These are phyloP conservation scores for Synergus itoensis DNA, from an alignment of 2,888 invertebrate genomes.

Conservation along the genomic window DNA sequence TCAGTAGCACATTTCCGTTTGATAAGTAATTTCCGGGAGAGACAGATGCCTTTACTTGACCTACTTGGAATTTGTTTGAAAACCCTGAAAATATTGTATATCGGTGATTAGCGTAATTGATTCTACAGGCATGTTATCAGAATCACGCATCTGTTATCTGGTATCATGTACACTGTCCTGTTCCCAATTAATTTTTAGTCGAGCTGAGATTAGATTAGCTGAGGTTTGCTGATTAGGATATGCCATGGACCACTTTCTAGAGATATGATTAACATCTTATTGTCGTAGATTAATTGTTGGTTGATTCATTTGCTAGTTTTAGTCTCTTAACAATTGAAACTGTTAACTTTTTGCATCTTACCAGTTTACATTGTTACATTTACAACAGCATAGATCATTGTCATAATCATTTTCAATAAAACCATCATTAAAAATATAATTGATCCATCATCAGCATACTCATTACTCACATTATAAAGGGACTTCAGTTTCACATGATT, in stretches of 20 bases:
- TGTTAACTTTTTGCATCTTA: neutral
- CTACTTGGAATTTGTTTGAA: neutral
- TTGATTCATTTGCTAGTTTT: neutral
- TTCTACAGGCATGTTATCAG: neutral
- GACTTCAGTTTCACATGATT: constrained; percentile 75
- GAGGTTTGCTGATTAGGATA: neutral
- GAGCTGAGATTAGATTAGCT: neutral
- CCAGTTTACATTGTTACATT: neutral
- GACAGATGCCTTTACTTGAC: constrained; percentile 24
- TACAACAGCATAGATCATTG: too few species aligned
- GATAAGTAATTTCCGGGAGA: constrained; percentile 3
- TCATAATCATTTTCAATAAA: neutral
- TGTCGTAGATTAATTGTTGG: neutral
- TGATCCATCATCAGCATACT: constrained; percentile 59
- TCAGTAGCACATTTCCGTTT: neutral
- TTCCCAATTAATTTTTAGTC: neutral
- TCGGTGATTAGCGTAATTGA: constrained; percentile 1
- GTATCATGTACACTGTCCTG: neutral
- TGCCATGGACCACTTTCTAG: neutral
- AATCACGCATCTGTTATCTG: neutral
- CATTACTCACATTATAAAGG: constrained; percentile 74
- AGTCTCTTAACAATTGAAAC: neutral
- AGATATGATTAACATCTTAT: neutral
- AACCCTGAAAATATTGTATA: neutral
- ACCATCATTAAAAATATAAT: neutral